Percentiles rank a stretch among this genome's conserved stretches.
Conservation (phyloP, 2,113 vertebrate species). For the Alaudala cheleensis region DNA sequence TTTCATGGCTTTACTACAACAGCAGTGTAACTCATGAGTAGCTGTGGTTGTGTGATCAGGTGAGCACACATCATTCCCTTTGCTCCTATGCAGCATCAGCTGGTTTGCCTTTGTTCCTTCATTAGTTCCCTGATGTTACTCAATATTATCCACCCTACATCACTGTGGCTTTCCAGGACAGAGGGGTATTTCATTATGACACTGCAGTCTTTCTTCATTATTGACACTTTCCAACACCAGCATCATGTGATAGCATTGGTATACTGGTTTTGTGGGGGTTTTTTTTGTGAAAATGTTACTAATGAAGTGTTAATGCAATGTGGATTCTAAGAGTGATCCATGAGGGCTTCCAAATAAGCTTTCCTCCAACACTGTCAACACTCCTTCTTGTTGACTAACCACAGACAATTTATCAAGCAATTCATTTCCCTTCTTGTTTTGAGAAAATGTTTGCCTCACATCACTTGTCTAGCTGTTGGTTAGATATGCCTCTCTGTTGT, state of each 20-base stretch:
- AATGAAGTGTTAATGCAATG: not conserved
- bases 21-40: not conserved
- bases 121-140: not conserved
- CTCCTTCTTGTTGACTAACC: not conserved
- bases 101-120: not conserved
- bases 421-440: not conserved
- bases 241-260: not conserved
- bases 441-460: not conserved
- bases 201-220: not conserved
- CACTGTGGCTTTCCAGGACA: not conserved
- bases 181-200: not conserved
- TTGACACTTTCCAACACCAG: not conserved
- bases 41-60: not conserved
- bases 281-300: not conserved
- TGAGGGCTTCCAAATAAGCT: not conserved
- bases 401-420: not conserved
- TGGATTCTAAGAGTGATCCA: not conserved
- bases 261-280: not conserved
- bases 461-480: not conserved
- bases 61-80: not conserved
- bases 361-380: not conserved
- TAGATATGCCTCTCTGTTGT: not conserved
- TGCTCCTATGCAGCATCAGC: not conserved
- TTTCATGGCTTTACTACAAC: not conserved
- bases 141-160: not conserved